Base-by-base conservation (phyloP, 2,888 invertebrate species). In the Oxystoma pomonae region DNA sequence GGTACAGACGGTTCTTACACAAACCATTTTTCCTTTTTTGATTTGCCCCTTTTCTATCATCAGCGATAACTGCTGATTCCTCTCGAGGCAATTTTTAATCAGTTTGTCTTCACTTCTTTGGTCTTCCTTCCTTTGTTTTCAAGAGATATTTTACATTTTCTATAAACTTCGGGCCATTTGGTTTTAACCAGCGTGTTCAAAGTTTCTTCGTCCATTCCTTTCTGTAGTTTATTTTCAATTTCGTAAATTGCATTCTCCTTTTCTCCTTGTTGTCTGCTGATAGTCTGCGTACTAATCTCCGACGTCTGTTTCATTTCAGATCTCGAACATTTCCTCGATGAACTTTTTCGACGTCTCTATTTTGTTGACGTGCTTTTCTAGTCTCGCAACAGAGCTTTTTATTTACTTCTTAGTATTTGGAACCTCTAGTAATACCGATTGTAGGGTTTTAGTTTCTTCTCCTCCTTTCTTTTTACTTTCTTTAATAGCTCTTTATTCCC, bases 261-360 rank as follows among this genome's bases (percentile, higher is more conserved):
- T 16, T 57, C 57, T 21, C 21, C 57, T 22, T 57, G 20, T 21
- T 57, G 20, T n/a, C 20, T 57, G 5, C 57, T 57, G 16, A 12
- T 20, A 9, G 57, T 57, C 17, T 57, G 57, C 17, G 17, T 20
- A 7, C 21, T 17, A 9, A 16, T 35, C 16, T 20, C 57, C 1
- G 9, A 5, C 1, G 22, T 12, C 21, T 57, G n/a, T 20, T 57
- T 57, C 16, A 12, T 20, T 20, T 57, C n/a, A 3, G 7, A 52
- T 59, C 19, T 59, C 52, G 2, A 59, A 52, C 21, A 52, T 52
- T 52, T 59, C 52, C 7, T 59, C 59, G 16, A 59, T 55, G 19
- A 55, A 18, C 16, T 12, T 35, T 12, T 7, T 12, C 12, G 12
- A 35, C 3, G 35, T 35, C 35, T 35, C 5, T 35, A 35, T 35